A percentile compares a stretch with the other conserved stretches of the same genome.
phyloP scores from a whole-genome alignment of 1,140 invertebrate genomes.

The Pseudomyrmex sp. region DNA sequence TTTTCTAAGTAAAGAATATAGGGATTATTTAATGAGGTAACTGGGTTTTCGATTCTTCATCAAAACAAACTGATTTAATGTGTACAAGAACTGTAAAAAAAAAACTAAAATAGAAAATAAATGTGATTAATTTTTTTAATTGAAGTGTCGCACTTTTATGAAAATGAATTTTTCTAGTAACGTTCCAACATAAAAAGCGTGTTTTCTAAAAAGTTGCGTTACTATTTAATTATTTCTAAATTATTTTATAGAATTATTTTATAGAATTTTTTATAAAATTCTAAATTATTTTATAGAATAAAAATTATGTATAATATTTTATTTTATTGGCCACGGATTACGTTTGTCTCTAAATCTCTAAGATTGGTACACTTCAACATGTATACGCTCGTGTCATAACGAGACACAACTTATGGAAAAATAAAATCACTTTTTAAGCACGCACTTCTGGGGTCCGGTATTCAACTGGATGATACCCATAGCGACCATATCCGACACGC shows the following conservation, averaged over 20 bases:
- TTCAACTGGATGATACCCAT: slow-evolving; percentile 99
- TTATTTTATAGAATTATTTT: too few relatives aligned
- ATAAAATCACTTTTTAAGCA: slow-evolving; percentile 86
- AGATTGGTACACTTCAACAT: slow-evolving; percentile 1
- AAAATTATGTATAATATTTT: too few relatives aligned
- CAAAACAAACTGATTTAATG: neutral
- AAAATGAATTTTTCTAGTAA: neutral
- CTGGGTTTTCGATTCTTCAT: neutral
- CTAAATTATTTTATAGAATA: too few relatives aligned
- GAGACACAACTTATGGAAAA: slow-evolving; percentile 53
- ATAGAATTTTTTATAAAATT: too few relatives aligned
- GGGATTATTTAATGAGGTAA: slow-evolving; percentile 77
- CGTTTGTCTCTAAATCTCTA: neutral
- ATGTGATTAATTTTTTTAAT: too few relatives aligned
- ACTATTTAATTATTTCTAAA: too few relatives aligned
- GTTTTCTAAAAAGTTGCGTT: too few relatives aligned
- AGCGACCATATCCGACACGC: slow-evolving; percentile 95
- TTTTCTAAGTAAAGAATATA: slow-evolving; percentile 68
- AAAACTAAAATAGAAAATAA: neutral
- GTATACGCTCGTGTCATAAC: neutral
- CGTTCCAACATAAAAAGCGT: too few relatives aligned
- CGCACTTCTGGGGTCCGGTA: slow-evolving; percentile 96
- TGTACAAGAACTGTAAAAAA: neutral
- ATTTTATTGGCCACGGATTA: too few relatives aligned
- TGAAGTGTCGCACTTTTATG: neutral